Conservation (phyloP, 2,113 vertebrate species). For the Suncus etruscus region DNA sequence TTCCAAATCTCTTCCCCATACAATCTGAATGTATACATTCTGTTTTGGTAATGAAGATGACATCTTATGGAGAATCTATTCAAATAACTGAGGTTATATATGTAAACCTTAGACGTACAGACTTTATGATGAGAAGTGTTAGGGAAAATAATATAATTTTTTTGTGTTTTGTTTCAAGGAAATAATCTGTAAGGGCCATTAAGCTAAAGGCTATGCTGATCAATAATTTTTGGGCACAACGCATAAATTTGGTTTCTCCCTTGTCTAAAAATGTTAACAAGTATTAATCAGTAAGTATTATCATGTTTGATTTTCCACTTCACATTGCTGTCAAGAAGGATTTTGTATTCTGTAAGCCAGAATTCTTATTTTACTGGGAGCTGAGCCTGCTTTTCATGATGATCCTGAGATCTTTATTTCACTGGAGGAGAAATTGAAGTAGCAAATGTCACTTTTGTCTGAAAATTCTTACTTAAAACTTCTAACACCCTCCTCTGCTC, state of each 20-base stretch:
- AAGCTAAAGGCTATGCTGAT: background rate
- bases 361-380: background rate
- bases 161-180: background rate
- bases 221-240: background rate
- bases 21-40: background rate
- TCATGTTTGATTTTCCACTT: background rate
- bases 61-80: background rate
- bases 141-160: background rate
- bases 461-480: slow-evolving; percentile 11
- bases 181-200: background rate
- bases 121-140: background rate
- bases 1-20: background rate
- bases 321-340: background rate
- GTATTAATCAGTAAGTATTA: background rate
- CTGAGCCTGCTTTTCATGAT: background rate
- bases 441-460: background rate
- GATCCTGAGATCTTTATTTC: background rate
- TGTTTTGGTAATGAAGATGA: background rate
- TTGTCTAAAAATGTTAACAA: slow-evolving; percentile 16
- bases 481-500: background rate
- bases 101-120: background rate
- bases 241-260: background rate
- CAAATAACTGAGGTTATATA: background rate
- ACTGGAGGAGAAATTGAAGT: background rate
- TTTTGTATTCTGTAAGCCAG: background rate